A percentile compares a stretch with the other conserved stretches of the same genome.
These are phyloP conservation scores for Pangasius krempfi DNA, from an alignment of 2,797 vertebrate genomes.

Conservation along the genomic window DNA sequence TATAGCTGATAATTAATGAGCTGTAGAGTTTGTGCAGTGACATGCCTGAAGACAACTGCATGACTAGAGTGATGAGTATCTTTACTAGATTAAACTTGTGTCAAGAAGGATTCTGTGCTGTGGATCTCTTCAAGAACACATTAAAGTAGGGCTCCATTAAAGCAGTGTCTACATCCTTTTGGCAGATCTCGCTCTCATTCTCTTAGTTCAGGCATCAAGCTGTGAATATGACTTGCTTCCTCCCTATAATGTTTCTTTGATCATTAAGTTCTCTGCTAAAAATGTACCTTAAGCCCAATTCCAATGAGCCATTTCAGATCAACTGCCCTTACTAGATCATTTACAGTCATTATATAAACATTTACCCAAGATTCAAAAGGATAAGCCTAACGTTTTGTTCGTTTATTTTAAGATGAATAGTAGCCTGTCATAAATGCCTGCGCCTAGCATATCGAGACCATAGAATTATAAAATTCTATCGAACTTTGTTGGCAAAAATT, in stretches of 20 bases:
- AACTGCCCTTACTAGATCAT: not conserved
- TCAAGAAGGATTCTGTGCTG: conserved; percentile 61
- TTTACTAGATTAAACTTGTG: conserved; percentile 62
- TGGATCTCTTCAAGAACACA: conserved; percentile 65
- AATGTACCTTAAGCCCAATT: conserved; percentile 5
- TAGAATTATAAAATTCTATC: not conserved
- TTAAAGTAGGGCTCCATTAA: conserved; percentile 54
- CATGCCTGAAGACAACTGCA: conserved; percentile 9
- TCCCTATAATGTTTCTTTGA: conserved; percentile 27
- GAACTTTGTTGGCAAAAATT: not conserved
- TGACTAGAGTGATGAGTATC: conserved; percentile 21
- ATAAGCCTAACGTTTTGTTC: not conserved
- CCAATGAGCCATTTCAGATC: conserved; percentile 25
- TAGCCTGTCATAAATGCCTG: not conserved
- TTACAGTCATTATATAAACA: conserved; percentile 12
- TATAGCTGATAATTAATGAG: conserved; percentile 43
- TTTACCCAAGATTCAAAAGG: not conserved
- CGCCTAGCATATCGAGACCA: not conserved
- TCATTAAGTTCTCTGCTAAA: conserved; percentile 40
- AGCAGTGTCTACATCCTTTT: conserved; percentile 14
- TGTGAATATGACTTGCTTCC: conserved; percentile 2
- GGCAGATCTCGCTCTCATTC: not conserved
- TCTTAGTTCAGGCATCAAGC: not conserved
- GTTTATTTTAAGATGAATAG: not conserved
- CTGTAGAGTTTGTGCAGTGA: conserved; percentile 17